Conservation (phyloP, 2,113 vertebrate genomes). For the Nanorana parkeri region DNA sequence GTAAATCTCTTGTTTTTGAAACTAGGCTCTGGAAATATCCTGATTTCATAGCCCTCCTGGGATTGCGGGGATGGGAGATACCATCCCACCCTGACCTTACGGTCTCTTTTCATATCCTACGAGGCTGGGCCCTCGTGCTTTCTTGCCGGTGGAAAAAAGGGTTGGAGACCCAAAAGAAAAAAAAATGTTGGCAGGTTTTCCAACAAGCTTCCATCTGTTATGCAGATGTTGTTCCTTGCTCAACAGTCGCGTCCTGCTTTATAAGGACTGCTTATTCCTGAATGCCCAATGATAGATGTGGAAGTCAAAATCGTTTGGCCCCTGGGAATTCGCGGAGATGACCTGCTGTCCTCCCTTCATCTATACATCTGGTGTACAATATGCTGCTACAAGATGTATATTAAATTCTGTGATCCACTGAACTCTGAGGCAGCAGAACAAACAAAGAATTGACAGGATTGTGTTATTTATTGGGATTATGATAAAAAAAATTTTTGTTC, state of each 20-base stretch:
- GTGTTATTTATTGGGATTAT: no score
- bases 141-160: slow-evolving; percentile 72
- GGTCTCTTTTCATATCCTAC: slow-evolving; percentile 61
- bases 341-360: slow-evolving; percentile 64
- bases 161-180: slow-evolving; percentile 65
- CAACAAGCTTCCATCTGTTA: slow-evolving; percentile 72
- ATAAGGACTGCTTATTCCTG: slow-evolving; percentile 58
- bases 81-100: slow-evolving; percentile 61
- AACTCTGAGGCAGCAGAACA: slow-evolving; percentile 10
- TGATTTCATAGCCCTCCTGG: slow-evolving; percentile 45
- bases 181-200: slow-evolving; percentile 70
- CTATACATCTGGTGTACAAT: slow-evolving; percentile 69
- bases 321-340: slow-evolving; percentile 60
- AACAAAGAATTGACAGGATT: no score
- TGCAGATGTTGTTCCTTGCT: slow-evolving; percentile 75
- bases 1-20: slow-evolving; percentile 52
- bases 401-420: slow-evolving; percentile 46
- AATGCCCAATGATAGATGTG: slow-evolving; percentile 75
- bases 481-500: no score
- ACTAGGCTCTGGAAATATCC: slow-evolving; percentile 50
- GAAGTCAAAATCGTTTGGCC: slow-evolving; percentile 65
- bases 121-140: slow-evolving; percentile 56
- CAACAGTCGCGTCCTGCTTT: slow-evolving; percentile 67
- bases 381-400: slow-evolving; percentile 41
- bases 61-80: slow-evolving; percentile 56